Percentiles rank a stretch among this genome's conserved stretches.
These are phyloP conservation scores for Onychomys arenicola DNA, from an alignment of 2,797 vertebrate genomes.

Conservation along the genomic window DNA sequence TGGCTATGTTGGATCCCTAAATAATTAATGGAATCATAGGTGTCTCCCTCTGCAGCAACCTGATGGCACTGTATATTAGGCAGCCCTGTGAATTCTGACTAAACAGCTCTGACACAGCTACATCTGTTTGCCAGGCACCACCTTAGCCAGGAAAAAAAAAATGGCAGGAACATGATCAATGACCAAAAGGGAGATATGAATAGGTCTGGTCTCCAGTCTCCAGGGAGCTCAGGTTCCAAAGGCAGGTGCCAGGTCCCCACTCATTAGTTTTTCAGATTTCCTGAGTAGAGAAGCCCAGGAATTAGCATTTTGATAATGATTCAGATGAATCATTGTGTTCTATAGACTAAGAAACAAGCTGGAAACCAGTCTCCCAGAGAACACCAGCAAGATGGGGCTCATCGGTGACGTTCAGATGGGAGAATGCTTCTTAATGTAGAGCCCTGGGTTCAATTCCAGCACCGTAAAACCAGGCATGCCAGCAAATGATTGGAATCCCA, in stretches of 20 bases:
- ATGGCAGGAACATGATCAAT: not conserved
- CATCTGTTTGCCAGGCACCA: conserved; percentile 50
- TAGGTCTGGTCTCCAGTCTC: not conserved
- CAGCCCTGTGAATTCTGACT: conserved; percentile 40
- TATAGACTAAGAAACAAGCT: not conserved
- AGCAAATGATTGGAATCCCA: not conserved
- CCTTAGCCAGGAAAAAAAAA: not conserved
- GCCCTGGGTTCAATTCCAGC: not conserved
- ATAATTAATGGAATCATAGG: conserved; percentile 83
- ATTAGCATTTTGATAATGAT: not conserved
- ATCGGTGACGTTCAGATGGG: rapidly evolving
- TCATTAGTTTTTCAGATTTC: not conserved
- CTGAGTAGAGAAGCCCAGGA: not conserved
- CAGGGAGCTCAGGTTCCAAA: not conserved
- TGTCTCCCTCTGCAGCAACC: conserved; percentile 75
- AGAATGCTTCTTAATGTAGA: not conserved
- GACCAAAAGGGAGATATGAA: not conserved
- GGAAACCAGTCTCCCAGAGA: not conserved
- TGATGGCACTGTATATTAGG: conserved; percentile 42
- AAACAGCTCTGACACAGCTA: conserved; percentile 62
- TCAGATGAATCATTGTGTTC: not conserved
- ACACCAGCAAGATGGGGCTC: not conserved
- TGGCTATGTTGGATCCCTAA: conserved; percentile 78
- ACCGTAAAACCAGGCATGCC: not conserved
- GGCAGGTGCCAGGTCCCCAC: not conserved